phyloP scores from a whole-genome alignment of 2,888 invertebrate genomes.

The Oligia fasciuncula region DNA sequence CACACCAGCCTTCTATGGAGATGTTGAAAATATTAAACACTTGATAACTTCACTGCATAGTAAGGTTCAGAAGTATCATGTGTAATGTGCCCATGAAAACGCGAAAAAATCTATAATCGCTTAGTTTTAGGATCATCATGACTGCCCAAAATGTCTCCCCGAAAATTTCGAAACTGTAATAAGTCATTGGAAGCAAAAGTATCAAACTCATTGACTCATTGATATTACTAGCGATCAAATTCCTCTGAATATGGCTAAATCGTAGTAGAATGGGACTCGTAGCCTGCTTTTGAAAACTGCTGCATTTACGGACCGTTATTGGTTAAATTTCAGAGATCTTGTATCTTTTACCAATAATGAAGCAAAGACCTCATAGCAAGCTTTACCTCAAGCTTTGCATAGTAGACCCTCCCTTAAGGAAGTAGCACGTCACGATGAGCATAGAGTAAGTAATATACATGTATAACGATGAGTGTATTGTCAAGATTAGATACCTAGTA shows the following conservation, averaged over 20 bases:
- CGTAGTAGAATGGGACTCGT: not conserved
- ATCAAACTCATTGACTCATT: not conserved
- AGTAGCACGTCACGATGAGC: too few species aligned
- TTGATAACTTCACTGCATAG: slow-evolving; percentile 4
- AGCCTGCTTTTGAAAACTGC: not conserved
- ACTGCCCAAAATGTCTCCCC: not conserved
- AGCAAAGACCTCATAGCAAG: too few species aligned
- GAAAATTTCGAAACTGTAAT: not conserved
- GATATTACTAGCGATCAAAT: too few species aligned
- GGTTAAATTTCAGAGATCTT: too few species aligned
- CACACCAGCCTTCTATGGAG: slow-evolving; percentile 38
- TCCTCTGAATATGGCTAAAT: not conserved
- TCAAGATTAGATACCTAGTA: too few species aligned
- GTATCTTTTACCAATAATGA: too few species aligned
- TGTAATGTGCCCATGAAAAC: not conserved
- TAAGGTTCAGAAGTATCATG: slow-evolving; percentile 23
- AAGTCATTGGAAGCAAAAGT: not conserved
- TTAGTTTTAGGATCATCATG: not conserved
- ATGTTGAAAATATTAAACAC: slow-evolving; percentile 53
- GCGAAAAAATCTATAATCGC: not conserved
- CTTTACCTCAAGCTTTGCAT: too few species aligned
- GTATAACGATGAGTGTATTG: too few species aligned
- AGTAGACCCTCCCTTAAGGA: too few species aligned
- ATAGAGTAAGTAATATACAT: too few species aligned
- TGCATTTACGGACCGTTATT: not conserved